These are phyloP conservation scores for Scartelaos histophorus DNA, from an alignment of 2,113 vertebrate genomes.

Conservation along the genomic window DNA sequence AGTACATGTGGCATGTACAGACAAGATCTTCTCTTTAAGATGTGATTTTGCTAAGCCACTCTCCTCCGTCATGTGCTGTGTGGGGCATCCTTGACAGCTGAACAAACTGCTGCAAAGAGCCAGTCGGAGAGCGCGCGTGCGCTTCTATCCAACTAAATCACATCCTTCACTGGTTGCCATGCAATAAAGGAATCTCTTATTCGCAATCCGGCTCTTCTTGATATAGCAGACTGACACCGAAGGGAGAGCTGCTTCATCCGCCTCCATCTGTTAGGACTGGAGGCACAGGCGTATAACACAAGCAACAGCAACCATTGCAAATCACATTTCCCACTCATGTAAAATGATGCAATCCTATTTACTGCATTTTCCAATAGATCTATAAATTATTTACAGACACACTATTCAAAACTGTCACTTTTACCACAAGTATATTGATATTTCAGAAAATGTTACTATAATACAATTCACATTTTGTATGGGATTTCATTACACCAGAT, in stretches of 20 bases:
- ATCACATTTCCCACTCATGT: slow-evolving; percentile 2
- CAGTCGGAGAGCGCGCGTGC: slow-evolving; percentile 25
- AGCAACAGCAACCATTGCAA: background rate
- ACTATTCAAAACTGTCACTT: background rate
- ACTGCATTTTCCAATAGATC: background rate
- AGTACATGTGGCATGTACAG: slow-evolving; percentile 11
- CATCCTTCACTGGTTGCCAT: slow-evolving; percentile 50
- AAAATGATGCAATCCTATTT: background rate
- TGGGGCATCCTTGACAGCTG: slow-evolving; percentile 56
- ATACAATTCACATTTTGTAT: too few relatives aligned
- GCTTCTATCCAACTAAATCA: slow-evolving; percentile 54
- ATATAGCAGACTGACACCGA: slow-evolving; percentile 24
- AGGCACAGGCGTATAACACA: slow-evolving; percentile 26
- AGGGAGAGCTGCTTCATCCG: slow-evolving; percentile 32
- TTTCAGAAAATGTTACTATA: background rate
- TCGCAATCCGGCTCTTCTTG: slow-evolving; percentile 37
- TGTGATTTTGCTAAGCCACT: slow-evolving; percentile 31
- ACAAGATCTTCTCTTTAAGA: slow-evolving; percentile 18
- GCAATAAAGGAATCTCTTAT: slow-evolving; percentile 46
- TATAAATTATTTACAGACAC: background rate
- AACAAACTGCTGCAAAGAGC: slow-evolving; percentile 57
- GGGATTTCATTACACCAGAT: too few relatives aligned
- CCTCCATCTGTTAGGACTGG: slow-evolving; percentile 51
- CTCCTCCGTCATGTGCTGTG: slow-evolving; percentile 1
- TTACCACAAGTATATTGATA: background rate